phyloP scores from a whole-genome alignment of 2,888 invertebrate species.

The Campoletis raptor region DNA sequence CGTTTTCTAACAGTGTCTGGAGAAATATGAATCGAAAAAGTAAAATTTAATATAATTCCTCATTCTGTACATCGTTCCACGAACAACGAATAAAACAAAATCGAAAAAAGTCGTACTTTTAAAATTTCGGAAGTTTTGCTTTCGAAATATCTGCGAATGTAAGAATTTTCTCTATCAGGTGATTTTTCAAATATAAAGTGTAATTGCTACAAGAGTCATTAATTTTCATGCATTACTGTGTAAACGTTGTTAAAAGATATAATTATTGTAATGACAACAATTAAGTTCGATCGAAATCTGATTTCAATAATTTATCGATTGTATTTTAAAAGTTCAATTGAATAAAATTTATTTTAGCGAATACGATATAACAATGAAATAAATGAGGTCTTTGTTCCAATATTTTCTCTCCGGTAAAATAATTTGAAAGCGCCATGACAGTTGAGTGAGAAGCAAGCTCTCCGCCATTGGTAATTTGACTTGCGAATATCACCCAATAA shows the following conservation, averaged over 20 bases:
- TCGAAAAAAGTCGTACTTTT: background rate
- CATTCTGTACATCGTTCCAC: background rate
- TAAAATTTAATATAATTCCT: background rate
- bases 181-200: background rate
- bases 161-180: background rate
- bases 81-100: background rate
- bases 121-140: background rate
- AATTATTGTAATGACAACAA: background rate
- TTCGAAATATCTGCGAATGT: background rate
- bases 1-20: background rate
- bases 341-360: background rate
- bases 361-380: background rate
- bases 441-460: conserved; percentile 3
- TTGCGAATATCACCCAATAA: conserved; percentile 29
- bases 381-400: background rate
- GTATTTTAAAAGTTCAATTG: background rate
- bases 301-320: background rate
- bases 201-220: background rate
- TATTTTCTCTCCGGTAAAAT: background rate
- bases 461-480: conserved; percentile 17
- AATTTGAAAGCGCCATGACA: conserved; percentile 31
- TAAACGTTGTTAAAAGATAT: background rate
- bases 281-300: background rate
- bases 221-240: background rate
- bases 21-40: background rate